These are phyloP conservation scores for Formica aserva DNA, from an alignment of 2,888 invertebrate genomes.

Conservation along the genomic window DNA sequence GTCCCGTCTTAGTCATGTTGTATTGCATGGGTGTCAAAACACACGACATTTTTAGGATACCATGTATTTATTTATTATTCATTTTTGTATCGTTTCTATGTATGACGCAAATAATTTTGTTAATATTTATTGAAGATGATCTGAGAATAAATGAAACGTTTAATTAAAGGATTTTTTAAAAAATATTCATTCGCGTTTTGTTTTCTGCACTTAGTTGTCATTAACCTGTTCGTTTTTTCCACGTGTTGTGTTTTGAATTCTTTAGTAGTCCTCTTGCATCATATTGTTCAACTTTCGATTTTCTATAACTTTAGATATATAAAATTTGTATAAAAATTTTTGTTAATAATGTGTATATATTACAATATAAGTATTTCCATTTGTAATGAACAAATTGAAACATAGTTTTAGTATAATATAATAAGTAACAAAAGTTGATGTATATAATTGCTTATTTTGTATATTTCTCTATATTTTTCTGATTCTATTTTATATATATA, in stretches of 20 bases:
- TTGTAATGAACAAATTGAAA: background rate
- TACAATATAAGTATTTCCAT: background rate
- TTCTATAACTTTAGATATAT: background rate
- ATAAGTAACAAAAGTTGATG: background rate
- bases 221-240: background rate
- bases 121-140: background rate
- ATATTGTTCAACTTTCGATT: background rate
- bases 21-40: background rate
- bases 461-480: slow-evolving; percentile 9
- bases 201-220: background rate
- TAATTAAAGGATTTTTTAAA: background rate
- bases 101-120: background rate
- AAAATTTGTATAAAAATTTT: slow-evolving; percentile 10
- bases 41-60: background rate
- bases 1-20: background rate
- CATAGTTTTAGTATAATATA: slow-evolving; percentile 2
- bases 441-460: slow-evolving; percentile 1
- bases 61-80: background rate
- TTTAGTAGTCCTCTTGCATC: background rate
- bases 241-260: background rate
- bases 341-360: slow-evolving; percentile 38
- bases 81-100: background rate
- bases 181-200: background rate
- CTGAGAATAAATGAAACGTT: background rate
- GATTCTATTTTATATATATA: background rate